Conservation (phyloP, 1,140 invertebrate genomes). For the Calosoma granatense region DNA sequence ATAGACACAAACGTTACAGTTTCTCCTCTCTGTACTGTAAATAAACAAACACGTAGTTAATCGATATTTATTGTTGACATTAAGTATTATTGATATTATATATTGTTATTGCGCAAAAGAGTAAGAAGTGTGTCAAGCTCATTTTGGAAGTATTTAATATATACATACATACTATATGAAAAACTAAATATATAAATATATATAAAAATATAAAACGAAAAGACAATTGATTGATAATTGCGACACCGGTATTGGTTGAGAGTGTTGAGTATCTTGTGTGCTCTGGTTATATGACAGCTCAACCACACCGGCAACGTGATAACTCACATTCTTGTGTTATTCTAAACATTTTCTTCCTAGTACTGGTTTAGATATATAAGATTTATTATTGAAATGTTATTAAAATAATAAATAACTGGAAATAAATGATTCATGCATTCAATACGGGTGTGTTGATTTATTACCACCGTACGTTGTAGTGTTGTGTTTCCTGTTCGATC, state of each 20-base stretch:
- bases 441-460: conserved; percentile 1
- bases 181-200: not conserved
- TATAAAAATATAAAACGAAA: not conserved
- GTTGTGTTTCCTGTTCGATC: not conserved
- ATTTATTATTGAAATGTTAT: conserved; percentile 8
- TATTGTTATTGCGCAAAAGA: conserved; percentile 8
- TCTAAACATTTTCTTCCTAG: conserved; percentile 7
- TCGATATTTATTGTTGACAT: conserved; percentile 6
- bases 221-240: conserved; percentile 3
- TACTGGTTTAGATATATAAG: conserved; percentile 8
- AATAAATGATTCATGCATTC: conserved; percentile 4
- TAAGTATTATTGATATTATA: conserved; percentile 4
- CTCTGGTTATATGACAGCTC: not conserved
- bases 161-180: too few relatives aligned
- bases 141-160: conserved; percentile 7
- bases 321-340: conserved; percentile 9
- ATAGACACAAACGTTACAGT: not conserved
- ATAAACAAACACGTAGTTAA: conserved; percentile 7
- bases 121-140: conserved; percentile 4
- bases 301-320: not conserved
- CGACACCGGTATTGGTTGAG: not conserved
- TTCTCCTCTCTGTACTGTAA: conserved; percentile 5
- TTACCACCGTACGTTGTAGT: not conserved
- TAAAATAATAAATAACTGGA: conserved; percentile 7
- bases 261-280: not conserved